Evolutionary conservation across 2,797 vertebrate species (phyloP), one percentile per base, ranked within the genome.

Genomic region (Morelia viridis): DNA sequence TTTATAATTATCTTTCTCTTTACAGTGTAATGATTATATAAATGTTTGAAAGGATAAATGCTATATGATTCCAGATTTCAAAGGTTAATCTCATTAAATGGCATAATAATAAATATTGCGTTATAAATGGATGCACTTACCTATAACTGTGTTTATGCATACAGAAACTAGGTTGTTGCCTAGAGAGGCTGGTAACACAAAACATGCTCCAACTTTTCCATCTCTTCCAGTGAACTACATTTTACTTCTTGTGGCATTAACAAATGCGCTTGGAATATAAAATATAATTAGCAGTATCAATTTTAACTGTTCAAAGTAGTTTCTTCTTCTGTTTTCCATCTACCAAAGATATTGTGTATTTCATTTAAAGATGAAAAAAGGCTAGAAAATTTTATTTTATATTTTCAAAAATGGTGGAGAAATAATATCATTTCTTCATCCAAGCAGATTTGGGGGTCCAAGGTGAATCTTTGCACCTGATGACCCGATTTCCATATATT

Each of bases 1-100:
- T 93, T 94, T 95, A 87, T 91, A n/a, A 91, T 93, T 93, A 92
- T 53, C 76, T 58, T 91, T 94, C 94, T 94, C 71, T 1, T 46
- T 88, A 91, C 58, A 50, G 17, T 76, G 17, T 13, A 24, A 41
- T 24, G 3, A 10, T 28, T 26, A 28, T 50, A 87, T 11, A 61
- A 50, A 60, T 22, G 60, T 28, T 84, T 17, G 0, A 0, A 41
- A 9, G 8, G 19, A 80, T 80, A 24, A 46, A 80, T 4, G 35
- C 19, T 89, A 85, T 41, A 64, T 76, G 24, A 41, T 91, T 93
- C 84, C 12, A 41, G 35, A 90, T 92, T 93, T 71, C 92, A 92
- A 94, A 84, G 24, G 2, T 76, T 93, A 87, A 60, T 64, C 31
- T 92, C 80, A 85, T 41, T 76, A 62, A 46, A 50, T 28, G 91